Conservation (phyloP, 2,888 invertebrate species). For the Caenorhabditis sp. region DNA sequence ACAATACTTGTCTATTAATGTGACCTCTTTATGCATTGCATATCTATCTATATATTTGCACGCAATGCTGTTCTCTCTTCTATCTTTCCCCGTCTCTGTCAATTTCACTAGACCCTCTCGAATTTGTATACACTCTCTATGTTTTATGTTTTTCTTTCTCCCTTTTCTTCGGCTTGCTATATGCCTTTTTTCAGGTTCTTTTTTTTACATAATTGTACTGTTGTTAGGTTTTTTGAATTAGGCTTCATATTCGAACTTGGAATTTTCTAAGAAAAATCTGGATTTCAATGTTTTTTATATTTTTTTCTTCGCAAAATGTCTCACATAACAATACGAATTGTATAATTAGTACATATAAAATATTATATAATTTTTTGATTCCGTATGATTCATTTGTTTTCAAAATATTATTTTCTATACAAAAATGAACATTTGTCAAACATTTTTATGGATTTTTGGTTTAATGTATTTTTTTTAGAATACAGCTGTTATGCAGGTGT, state of each 20-base stretch:
- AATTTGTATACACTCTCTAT: not conserved
- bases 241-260: not conserved
- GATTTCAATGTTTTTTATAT: no score
- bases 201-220: not conserved
- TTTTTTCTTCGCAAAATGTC: no score
- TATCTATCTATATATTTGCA: conserved; percentile 16
- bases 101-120: conserved; percentile 27
- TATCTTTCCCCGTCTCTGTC: conserved; percentile 31
- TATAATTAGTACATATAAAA: no score
- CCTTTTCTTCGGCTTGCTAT: conserved; percentile 5
- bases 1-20: conserved; percentile 46
- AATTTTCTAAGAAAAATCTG: not conserved
- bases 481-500: no score
- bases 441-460: no score
- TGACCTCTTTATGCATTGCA: conserved; percentile 15
- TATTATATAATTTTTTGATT: no score
- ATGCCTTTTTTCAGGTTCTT: not conserved
- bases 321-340: no score
- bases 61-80: conserved; percentile 31
- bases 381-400: no score
- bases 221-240: not conserved
- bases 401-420: no score
- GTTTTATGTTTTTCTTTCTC: conserved; percentile 13
- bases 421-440: no score
- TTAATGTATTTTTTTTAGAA: no score